Base-by-base conservation (phyloP, 2,888 invertebrate species). In the Aproaerema taeniolella region DNA sequence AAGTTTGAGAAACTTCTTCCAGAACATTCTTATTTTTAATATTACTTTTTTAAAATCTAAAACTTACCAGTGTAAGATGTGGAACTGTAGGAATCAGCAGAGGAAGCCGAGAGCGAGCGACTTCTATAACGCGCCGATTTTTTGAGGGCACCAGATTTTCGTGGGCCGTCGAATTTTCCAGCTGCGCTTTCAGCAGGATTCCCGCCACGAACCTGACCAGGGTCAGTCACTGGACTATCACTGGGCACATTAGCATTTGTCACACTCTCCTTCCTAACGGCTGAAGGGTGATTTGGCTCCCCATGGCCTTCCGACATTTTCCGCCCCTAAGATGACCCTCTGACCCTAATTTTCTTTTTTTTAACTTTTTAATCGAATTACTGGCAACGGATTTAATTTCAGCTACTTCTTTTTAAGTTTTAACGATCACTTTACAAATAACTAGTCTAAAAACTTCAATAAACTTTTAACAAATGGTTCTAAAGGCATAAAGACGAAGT, bases 81-180 rank as follows among this genome's bases (percentile, higher is more conserved):
- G 53, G 97, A 97, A 78, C 96, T 97, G 83, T 96, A 97, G 13
- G 97, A 97, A 77, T 97, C 97, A 38, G 96, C 96, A 25, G 97
- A 97, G 5, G 97, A 97, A 2, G 96, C 97, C 8, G 97, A 97
- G 14, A 97, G 87, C 0, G 97, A 97, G 46, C 97, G 90, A 68
- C 96, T 96, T 39, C 96, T 88, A 69, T 97, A 95, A 38, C 96
- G 89, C 54, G 93, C 95, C 10, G 95, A 92, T 73, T 95, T 95
- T 87, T 96, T 95, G 69, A 95, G 74, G 7, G 95, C 95, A 47
- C 95, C 92, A 2, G 94, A 92, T 60, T 87, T 87, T 45, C 86
- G 69, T 44, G 67, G 82, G 0, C 81, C 83, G 7, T 85, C 86
- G 43, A 86, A 86, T 49, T 85, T 85, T 7, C 67, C 72, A 2